Percentiles rank a stretch among this genome's conserved stretches.
Evolutionary conservation across 2,113 vertebrate species (phyloP).

Genomic region (Neofelis nebulosa): DNA sequence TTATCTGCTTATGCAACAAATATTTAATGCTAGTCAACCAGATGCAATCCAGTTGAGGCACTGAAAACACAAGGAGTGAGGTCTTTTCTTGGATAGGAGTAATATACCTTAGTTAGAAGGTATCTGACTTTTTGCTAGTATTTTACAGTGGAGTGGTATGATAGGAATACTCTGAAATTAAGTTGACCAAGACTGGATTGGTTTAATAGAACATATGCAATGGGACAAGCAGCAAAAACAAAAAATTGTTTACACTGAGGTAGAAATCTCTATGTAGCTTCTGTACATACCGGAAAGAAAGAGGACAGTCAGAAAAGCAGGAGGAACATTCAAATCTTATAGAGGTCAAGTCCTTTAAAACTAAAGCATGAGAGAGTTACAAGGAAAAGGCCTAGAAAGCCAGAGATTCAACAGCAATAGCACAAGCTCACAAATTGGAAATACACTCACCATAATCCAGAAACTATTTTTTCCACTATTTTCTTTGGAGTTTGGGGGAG

Average conservation of each 20-base stretch:
- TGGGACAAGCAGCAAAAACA: neutral
- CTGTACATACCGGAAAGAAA: neutral
- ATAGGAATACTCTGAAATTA: neutral
- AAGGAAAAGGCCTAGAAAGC: neutral
- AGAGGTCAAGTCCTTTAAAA: neutral
- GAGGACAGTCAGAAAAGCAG: fast-evolving
- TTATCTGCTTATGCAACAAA: neutral
- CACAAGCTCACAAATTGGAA: neutral
- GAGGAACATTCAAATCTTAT: neutral
- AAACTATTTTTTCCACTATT: neutral
- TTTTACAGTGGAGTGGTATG: neutral
- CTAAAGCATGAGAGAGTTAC: neutral
- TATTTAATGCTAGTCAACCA: neutral
- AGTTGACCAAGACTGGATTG: neutral
- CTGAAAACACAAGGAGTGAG: neutral
- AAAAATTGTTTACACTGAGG: neutral
- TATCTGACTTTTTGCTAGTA: neutral
- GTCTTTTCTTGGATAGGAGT: neutral
- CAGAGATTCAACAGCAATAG: neutral
- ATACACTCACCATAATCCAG: neutral
- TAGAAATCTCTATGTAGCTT: neutral
- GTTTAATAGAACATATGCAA: neutral
- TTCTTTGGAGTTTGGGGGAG: neutral
- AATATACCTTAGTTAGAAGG: neutral
- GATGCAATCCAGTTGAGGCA: neutral